These are phyloP conservation scores for Dolichotis patagonum DNA, from an alignment of 2,113 vertebrate genomes.

Conservation along the genomic window DNA sequence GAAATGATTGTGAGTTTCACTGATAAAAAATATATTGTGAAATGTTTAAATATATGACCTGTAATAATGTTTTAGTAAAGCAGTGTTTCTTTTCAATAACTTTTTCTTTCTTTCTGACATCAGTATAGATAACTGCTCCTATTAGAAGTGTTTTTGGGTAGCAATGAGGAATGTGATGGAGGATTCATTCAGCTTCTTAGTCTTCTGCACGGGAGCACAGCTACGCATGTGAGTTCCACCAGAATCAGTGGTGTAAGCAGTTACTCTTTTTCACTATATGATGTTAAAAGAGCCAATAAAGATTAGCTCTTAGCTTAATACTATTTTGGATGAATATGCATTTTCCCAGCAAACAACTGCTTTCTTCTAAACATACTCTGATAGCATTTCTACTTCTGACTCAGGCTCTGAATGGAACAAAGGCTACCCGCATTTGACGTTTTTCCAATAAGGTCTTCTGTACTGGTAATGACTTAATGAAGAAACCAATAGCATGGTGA, in stretches of 20 bases:
- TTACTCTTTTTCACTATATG: background rate
- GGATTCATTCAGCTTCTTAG: background rate
- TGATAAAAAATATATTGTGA: background rate
- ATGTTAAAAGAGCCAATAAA: background rate
- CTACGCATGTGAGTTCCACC: background rate
- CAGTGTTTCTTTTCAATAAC: background rate
- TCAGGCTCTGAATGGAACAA: background rate
- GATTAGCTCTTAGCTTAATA: background rate
- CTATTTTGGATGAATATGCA: background rate
- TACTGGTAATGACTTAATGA: background rate
- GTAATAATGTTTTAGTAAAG: background rate
- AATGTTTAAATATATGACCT: background rate
- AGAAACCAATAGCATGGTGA: background rate
- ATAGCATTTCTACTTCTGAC: background rate
- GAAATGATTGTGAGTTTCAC: background rate
- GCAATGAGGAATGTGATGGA: background rate
- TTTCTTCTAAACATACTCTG: background rate
- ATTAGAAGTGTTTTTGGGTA: background rate
- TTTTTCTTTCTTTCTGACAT: constrained; percentile 14
- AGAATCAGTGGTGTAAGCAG: background rate
- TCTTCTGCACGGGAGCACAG: background rate
- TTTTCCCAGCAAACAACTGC: background rate
- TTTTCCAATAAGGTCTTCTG: background rate
- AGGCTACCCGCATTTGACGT: background rate
- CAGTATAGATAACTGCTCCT: background rate